Conservation (phyloP, 2,888 invertebrate species). For the Coleophora deauratella region DNA sequence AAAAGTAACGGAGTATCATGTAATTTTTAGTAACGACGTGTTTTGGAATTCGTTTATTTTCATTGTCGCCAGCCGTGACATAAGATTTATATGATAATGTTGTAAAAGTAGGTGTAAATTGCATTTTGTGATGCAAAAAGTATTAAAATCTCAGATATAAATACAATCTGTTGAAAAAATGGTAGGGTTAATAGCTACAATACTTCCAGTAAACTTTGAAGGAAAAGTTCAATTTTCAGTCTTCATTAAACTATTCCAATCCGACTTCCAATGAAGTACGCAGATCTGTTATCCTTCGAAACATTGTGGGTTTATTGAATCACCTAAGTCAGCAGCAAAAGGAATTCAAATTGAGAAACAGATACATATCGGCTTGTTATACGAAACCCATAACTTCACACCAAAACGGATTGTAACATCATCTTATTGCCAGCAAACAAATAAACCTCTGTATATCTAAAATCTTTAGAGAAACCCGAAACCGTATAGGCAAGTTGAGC, state of each 20-base stretch:
- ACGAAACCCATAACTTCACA: conserved; percentile 48
- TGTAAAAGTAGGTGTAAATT: not conserved
- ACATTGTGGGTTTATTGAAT: too few species aligned
- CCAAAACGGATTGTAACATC: conserved; percentile 60
- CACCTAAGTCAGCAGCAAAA: too few species aligned
- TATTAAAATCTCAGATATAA: too few species aligned
- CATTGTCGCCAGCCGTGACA: conserved; percentile 42
- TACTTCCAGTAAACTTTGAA: too few species aligned
- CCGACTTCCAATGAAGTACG: too few species aligned
- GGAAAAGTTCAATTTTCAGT: too few species aligned
- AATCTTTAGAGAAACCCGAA: conserved; percentile 71
- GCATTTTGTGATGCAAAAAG: not conserved
- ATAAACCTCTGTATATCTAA: conserved; percentile 64
- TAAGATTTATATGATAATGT: not conserved
- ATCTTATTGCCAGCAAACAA: conserved; percentile 64
- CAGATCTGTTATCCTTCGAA: too few species aligned
- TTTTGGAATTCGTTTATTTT: conserved; percentile 33
- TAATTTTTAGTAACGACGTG: conserved; percentile 66
- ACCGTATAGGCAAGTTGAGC: conserved; percentile 66
- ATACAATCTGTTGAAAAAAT: too few species aligned
- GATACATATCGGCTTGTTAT: conserved; percentile 37
- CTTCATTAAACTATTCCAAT: too few species aligned
- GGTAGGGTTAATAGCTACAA: too few species aligned
- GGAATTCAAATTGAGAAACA: conserved; percentile 5
- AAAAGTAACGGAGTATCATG: conserved; percentile 55